phyloP scores from a whole-genome alignment of 2,888 invertebrate genomes.

The Tiliacea aurago region DNA sequence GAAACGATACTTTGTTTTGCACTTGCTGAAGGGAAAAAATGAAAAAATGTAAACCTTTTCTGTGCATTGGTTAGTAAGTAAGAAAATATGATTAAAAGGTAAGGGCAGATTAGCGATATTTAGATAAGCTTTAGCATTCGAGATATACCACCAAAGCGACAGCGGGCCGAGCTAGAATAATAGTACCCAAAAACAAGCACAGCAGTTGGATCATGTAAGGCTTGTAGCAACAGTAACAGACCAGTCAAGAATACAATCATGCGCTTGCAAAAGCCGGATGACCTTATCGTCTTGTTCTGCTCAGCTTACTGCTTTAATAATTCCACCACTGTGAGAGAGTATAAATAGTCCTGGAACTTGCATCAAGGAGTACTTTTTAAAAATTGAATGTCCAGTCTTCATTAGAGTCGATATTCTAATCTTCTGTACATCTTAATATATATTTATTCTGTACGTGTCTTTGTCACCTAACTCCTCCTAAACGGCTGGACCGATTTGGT shows the following conservation, averaged over 20 bases:
- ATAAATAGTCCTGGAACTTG: background rate
- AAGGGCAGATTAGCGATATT: background rate
- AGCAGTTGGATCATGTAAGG: background rate
- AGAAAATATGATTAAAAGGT: background rate
- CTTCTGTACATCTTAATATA: too few relatives aligned
- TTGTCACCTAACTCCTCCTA: too few relatives aligned
- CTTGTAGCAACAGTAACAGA: background rate
- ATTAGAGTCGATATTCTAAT: background rate
- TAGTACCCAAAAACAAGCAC: background rate
- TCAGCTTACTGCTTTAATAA: background rate
- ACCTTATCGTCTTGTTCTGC: background rate
- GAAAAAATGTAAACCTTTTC: background rate
- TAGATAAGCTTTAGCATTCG: background rate
- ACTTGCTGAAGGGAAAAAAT: constrained; percentile 91
- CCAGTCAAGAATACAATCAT: background rate
- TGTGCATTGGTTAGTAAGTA: too few relatives aligned
- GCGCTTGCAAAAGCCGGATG: background rate
- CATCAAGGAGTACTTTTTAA: background rate
- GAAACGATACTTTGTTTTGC: constrained; percentile 93
- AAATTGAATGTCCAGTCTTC: background rate
- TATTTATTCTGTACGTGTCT: too few relatives aligned
- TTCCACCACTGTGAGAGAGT: too few relatives aligned
- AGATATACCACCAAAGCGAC: background rate
- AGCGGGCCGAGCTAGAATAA: background rate
- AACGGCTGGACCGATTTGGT: too few relatives aligned